Evolutionary conservation across 1,140 invertebrate genomes (phyloP), one percentile per base, ranked within the genome.

Genomic region (Cotesia chilonis): DNA sequence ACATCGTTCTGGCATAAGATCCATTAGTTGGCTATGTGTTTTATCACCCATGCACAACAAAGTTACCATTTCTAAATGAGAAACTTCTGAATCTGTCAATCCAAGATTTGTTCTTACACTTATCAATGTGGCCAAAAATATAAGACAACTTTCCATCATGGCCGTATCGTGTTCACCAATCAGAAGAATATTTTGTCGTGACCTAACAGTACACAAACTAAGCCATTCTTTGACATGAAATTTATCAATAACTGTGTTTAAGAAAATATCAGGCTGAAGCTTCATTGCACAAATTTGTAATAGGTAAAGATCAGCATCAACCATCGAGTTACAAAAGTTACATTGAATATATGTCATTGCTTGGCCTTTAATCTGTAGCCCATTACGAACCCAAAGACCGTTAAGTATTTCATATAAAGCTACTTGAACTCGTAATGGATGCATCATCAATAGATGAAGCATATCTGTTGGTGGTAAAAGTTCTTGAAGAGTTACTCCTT

Each of bases 291-390:
- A 97, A 17, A 98, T 91, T 90, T 97, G 96, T 68, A 98, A 84
- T 61, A 98, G 90, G 88, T 96, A 99, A 52, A 99, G 88, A 88
- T 99, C 97, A 78, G 97, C 94, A 87, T 99, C 97, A 0, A 97
- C 94, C 94, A 98, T 98, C 1, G 96, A 98, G 85, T 98, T 98
- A 87, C 96, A 98, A 87, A 99, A 99, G 87, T 99, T 98, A 72
- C 95, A 97, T 84, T 99, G 97, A 76, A 98, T 96, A 82, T 99
- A 99, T 17, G 97, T 98, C 96, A 99, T 98, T 4, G 97, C 96
- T 88, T 99, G 97, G 10, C 96, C 96, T 86, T 96, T 96, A 76
- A 99, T 98, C 89, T 99, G 97, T 1, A 98, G 88, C 0, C 97
- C 98, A 88, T 99, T 99, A 67, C 97, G 90, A 36, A 98, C 95